Conservation (phyloP, 2,888 invertebrate genomes). For the Cosmopolites sordidus region DNA sequence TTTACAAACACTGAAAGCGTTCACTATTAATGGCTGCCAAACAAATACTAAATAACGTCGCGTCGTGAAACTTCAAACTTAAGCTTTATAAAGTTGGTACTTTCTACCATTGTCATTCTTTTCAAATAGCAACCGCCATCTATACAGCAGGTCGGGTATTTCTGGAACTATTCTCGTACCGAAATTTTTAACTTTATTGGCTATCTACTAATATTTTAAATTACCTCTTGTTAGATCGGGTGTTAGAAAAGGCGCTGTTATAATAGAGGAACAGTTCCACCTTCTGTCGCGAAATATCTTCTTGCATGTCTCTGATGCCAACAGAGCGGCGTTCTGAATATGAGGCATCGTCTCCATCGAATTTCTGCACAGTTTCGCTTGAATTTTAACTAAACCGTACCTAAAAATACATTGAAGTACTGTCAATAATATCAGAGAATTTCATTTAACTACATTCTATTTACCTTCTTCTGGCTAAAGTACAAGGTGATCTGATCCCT, state of each 20-base stretch:
- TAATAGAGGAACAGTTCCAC: conserved; percentile 81
- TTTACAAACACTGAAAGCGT: too few species aligned
- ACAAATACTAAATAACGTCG: too few species aligned
- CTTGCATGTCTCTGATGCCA: conserved; percentile 67
- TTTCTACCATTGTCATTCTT: too few species aligned
- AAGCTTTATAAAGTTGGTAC: too few species aligned
- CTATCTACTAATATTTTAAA: too few species aligned
- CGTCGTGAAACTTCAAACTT: too few species aligned
- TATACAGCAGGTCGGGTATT: too few species aligned
- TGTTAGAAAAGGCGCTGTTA: conserved; percentile 66
- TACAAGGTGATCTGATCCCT: conserved; percentile 43
- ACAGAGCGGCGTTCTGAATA: conserved; percentile 67
- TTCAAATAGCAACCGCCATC: too few species aligned
- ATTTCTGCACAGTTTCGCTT: conserved; percentile 62
- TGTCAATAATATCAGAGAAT: neutral
- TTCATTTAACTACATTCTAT: neutral
- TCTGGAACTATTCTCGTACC: too few species aligned
- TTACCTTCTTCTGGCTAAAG: conserved; percentile 38
- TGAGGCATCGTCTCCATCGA: conserved; percentile 69
- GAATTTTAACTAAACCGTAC: conserved; percentile 56
- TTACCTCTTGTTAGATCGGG: conserved; percentile 74
- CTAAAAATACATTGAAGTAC: conserved; percentile 16
- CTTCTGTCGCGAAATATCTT: conserved; percentile 65
- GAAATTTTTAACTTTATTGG: too few species aligned
- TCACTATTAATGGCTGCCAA: too few species aligned